Evolutionary conservation across 2,888 invertebrate species (phyloP).

Genomic region (Cosmia trapezina): DNA sequence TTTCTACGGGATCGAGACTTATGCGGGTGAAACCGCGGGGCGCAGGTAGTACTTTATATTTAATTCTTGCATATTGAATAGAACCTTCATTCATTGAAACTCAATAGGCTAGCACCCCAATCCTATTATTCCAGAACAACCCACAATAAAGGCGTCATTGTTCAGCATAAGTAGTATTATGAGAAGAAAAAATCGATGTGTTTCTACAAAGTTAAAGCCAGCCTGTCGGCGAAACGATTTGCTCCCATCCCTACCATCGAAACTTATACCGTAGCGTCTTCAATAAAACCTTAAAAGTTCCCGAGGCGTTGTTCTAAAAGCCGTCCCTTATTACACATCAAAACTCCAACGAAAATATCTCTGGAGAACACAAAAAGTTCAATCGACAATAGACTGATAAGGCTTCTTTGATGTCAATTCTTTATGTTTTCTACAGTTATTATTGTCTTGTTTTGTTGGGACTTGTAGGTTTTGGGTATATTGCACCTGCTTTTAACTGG

Average conservation of each 20-base stretch:
- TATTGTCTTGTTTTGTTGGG: slow-evolving; percentile 48
- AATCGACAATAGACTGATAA: slow-evolving; percentile 67
- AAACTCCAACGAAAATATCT: slow-evolving; percentile 69
- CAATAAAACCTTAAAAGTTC: slow-evolving; percentile 73
- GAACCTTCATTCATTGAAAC: slow-evolving; percentile 44
- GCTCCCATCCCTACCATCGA: slow-evolving; percentile 53
- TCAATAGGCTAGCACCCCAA: slow-evolving; percentile 47
- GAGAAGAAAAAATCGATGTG: slow-evolving; percentile 59
- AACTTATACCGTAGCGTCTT: slow-evolving; percentile 62
- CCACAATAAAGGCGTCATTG: slow-evolving; percentile 52
- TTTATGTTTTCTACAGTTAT: slow-evolving; percentile 55
- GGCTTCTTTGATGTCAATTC: slow-evolving; percentile 66
- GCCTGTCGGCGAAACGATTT: slow-evolving; percentile 56
- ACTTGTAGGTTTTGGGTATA: slow-evolving; percentile 21
- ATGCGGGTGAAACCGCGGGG: too few species aligned
- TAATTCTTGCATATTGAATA: slow-evolving; percentile 32
- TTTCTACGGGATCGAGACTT: too few species aligned
- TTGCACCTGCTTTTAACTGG: background rate
- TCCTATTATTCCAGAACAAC: slow-evolving; percentile 49
- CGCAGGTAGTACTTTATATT: slow-evolving; percentile 17
- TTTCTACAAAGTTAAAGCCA: slow-evolving; percentile 62
- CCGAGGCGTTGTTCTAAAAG: slow-evolving; percentile 69
- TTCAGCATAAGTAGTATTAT: slow-evolving; percentile 35
- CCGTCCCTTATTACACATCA: slow-evolving; percentile 72
- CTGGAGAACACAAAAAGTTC: slow-evolving; percentile 67